Base-by-base conservation (phyloP, 2,797 vertebrate species). In the Hoplostethus atlanticus region DNA sequence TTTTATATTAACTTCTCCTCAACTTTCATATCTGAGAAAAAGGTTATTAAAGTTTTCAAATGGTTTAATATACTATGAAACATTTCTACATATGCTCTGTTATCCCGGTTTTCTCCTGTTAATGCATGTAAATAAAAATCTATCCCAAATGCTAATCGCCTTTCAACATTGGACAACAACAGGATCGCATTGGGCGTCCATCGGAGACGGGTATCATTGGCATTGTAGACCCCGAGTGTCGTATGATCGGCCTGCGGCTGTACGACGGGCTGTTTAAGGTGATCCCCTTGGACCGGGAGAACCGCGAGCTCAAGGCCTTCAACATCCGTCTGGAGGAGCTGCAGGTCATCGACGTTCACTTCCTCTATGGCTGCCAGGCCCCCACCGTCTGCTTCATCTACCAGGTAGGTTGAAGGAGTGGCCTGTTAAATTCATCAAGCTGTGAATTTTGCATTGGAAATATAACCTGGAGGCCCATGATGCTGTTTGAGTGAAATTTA, bases 311-410 rank as follows among this genome's bases (percentile, higher is more conserved):
- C 4, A 99, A 99, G 74, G 98, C 98, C 36, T 99, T 99, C 77
- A 99, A 99, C 90, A 99, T 99, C 71, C 96, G 98, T 13, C 93
- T 99, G 75, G 98, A 99, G 78, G 98, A 99, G 86, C 93, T 99
- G 55, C 98, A 99, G 54, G 98, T 99, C 87, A 99, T 99, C 3
- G 98, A 99, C 0, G 98, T 99, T 30, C 99, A 99, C 83, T 99
- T 99, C 84, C 92, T 99, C 0, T 99, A 98, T 0, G 97, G 97
- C 68, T 99, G 98, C 80, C 97, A 97, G 84, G 97, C 97, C 3
- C 98, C 98, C 0, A 99, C 98, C 4, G 98, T 99, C 91, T 99
- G 98, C 91, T 99, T 99, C 36, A 98, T 99, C 72, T 99, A 99
- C 86, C 98, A 99, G 97, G 97, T 98, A 90, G 5, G 34, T 25